phyloP scores from a whole-genome alignment of 2,113 vertebrate genomes.

The Corythaixoides concolor region DNA sequence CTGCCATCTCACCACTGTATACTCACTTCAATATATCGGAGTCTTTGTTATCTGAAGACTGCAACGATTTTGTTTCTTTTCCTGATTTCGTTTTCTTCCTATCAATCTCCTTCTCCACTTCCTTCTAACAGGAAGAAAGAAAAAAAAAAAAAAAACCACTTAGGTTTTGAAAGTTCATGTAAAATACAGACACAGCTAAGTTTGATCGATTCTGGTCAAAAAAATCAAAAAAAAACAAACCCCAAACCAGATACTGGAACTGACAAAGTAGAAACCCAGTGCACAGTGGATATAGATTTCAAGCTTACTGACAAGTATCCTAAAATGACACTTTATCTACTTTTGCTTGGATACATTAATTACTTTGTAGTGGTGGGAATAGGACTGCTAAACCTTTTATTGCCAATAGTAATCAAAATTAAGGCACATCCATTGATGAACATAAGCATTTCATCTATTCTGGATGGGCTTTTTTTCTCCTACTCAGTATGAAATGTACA shows the following conservation, averaged over 20 bases:
- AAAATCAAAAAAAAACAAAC: background rate
- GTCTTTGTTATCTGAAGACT: slow-evolving; percentile 46
- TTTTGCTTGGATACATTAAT: background rate
- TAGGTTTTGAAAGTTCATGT: background rate
- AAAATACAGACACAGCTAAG: background rate
- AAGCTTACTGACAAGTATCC: background rate
- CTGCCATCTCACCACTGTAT: background rate
- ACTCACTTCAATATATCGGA: slow-evolving; percentile 78
- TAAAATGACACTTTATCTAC: background rate
- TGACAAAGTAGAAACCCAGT: background rate
- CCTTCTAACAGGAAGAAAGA: slow-evolving; percentile 44
- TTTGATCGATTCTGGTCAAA: background rate
- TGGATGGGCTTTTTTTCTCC: background rate
- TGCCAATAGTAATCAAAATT: background rate
- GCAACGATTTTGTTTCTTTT: slow-evolving; percentile 60
- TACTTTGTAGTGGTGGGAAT: background rate
- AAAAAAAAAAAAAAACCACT: background rate
- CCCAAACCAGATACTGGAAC: background rate
- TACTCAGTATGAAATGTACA: background rate
- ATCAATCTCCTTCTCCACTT: slow-evolving; percentile 50
- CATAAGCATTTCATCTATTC: background rate
- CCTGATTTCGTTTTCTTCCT: slow-evolving; percentile 78
- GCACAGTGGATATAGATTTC: background rate
- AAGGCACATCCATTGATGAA: background rate
- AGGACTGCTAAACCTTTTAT: background rate